A percentile compares a stretch with the other conserved stretches of the same genome.
phyloP scores from a whole-genome alignment of 2,113 vertebrate species.

The Callithrix jacchus region DNA sequence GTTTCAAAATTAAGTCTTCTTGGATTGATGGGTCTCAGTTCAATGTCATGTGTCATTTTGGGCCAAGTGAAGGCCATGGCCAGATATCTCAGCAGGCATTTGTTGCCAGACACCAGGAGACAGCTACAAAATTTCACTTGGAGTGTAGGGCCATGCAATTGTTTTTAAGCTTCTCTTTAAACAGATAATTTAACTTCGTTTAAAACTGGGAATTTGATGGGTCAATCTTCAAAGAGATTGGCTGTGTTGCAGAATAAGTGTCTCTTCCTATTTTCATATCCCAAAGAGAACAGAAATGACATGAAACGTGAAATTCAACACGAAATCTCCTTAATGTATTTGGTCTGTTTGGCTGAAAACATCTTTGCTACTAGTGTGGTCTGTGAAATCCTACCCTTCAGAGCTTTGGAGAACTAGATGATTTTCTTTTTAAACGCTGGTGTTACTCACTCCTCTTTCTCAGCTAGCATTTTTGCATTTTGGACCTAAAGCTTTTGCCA shows the following conservation, averaged over 20 bases:
- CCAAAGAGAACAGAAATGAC: slow-evolving; percentile 56
- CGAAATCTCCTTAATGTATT: slow-evolving; percentile 63
- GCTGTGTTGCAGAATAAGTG: not conserved
- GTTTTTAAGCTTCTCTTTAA: not conserved
- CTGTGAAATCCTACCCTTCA: slow-evolving; percentile 48
- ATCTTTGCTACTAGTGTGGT: not conserved
- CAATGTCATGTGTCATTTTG: not conserved
- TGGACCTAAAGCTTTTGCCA: not conserved
- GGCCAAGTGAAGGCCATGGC: not conserved
- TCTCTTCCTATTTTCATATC: slow-evolving; percentile 58
- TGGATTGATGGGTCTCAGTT: not conserved
- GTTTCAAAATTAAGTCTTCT: not conserved
- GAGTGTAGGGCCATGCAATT: not conserved
- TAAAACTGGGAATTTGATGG: not conserved
- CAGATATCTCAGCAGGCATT: not conserved
- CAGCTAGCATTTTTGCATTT: not conserved
- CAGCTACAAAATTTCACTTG: fast-evolving
- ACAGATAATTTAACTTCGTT: not conserved
- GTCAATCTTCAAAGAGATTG: slow-evolving; percentile 19
- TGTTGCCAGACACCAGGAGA: not conserved
- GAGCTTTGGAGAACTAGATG: not conserved
- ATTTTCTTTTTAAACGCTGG: not conserved
- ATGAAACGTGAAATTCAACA: slow-evolving; percentile 34
- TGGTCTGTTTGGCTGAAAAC: slow-evolving; percentile 48
- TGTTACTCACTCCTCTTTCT: not conserved